Conservation (phyloP, 37 sponge, comb jelly and placozoan species). For the Eunapius fragilis region DNA sequence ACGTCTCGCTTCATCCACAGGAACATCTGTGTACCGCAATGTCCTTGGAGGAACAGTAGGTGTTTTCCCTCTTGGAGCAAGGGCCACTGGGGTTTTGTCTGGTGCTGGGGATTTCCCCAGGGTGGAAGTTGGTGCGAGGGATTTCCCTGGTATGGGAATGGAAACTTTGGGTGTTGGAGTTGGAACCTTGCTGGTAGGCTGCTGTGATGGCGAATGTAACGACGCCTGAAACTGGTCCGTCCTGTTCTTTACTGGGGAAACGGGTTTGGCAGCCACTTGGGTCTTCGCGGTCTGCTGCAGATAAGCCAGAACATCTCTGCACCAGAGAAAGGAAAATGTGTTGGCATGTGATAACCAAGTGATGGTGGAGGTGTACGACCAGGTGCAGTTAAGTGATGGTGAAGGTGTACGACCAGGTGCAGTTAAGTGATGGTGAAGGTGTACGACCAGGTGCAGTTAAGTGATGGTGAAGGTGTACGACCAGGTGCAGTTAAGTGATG, state of each 20-base stretch:
- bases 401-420: no score
- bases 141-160: neutral
- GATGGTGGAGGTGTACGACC: neutral
- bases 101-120: neutral
- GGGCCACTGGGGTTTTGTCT: neutral
- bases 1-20: conserved; percentile 61
- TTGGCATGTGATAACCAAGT: no score
- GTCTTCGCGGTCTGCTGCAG: conserved; percentile 11
- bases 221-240: neutral
- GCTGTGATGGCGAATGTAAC: neutral
- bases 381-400: no score
- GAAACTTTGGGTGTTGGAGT: neutral
- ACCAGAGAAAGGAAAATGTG: no score
- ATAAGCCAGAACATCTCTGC: conserved; percentile 46
- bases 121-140: neutral
- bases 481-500: no score
- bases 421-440: no score
- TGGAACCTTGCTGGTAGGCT: no score
- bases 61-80: neutral
- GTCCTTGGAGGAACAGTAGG: neutral
- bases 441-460: no score
- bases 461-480: no score
- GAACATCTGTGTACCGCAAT: conserved; percentile 49
- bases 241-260: neutral
- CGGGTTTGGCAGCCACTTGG: neutral